Evolutionary conservation across 2,113 vertebrate species (phyloP).

Genomic region (Callionymus lyra): DNA sequence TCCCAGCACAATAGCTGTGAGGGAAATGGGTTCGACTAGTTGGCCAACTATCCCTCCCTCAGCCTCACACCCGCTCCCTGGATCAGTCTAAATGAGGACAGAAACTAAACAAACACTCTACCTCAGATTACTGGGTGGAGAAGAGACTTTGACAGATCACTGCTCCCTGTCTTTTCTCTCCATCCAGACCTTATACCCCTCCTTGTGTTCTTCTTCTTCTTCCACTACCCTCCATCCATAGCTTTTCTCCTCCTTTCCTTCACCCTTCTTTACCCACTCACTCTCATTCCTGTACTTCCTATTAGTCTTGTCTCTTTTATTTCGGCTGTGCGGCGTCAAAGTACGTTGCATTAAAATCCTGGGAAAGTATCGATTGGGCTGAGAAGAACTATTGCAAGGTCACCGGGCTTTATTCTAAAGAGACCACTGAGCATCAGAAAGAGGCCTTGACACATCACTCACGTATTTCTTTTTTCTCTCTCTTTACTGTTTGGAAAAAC

Average conservation of each 20-base stretch:
- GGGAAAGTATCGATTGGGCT: constrained; percentile 58
- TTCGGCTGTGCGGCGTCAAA: constrained; percentile 48
- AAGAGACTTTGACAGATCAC: constrained; percentile 54
- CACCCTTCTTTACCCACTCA: constrained; percentile 46
- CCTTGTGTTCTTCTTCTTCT: constrained; percentile 34
- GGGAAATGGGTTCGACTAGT: constrained; percentile 43
- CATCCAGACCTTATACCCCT: constrained; percentile 46
- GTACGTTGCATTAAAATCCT: constrained; percentile 51
- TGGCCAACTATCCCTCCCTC: constrained; percentile 33
- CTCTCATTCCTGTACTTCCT: constrained; percentile 27
- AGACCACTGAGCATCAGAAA: constrained; percentile 31
- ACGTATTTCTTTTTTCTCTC: constrained; percentile 8
- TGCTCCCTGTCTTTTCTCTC: constrained; percentile 26
- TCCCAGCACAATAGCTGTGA: constrained; percentile 45
- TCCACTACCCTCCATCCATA: constrained; percentile 18
- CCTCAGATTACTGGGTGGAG: constrained; percentile 59
- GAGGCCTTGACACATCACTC: constrained; percentile 30
- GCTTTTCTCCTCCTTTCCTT: constrained; percentile 62
- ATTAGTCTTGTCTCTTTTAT: constrained; percentile 37
- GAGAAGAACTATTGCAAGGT: constrained; percentile 46
- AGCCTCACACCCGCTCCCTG: constrained; percentile 33
- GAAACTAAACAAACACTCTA: constrained; percentile 59
- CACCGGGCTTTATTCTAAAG: constrained; percentile 37
- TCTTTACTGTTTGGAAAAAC: constrained; percentile 10
- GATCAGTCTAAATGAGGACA: constrained; percentile 47